These are phyloP conservation scores for Cataglyphis albicans DNA, from an alignment of 2,888 invertebrate species.

Conservation along the genomic window DNA sequence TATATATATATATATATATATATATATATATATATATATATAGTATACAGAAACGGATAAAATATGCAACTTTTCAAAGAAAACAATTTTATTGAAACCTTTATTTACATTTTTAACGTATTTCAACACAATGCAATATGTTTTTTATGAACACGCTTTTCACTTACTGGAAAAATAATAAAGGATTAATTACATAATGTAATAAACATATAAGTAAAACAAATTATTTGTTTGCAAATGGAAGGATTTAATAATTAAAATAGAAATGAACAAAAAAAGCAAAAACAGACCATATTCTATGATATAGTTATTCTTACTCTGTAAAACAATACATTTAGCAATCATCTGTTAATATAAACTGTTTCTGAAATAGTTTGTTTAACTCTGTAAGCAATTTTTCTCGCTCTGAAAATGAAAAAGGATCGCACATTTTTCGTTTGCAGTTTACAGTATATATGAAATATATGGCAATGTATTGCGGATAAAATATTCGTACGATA, in stretches of 20 bases:
- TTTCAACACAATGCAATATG: background rate
- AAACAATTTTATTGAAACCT: background rate
- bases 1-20: background rate
- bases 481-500: background rate
- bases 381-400: constrained; percentile 10
- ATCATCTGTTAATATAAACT: background rate
- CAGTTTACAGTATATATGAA: constrained; percentile 9
- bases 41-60: background rate
- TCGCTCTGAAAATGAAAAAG: constrained; percentile 17
- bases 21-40: background rate
- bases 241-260: constrained; percentile 13
- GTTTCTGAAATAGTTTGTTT: background rate
- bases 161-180: constrained; percentile 4
- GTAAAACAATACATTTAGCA: constrained; percentile 2
- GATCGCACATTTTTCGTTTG: background rate
- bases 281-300: background rate
- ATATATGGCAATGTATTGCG: background rate
- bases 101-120: constrained; percentile 9
- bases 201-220: constrained; percentile 1
- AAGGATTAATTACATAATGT: background rate
- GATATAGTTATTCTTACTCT: background rate
- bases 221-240: background rate
- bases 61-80: background rate
- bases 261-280: background rate
- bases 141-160: background rate